Evolutionary conservation across 2,797 vertebrate genomes (phyloP).

Genomic region (Rallus crepitans): DNA sequence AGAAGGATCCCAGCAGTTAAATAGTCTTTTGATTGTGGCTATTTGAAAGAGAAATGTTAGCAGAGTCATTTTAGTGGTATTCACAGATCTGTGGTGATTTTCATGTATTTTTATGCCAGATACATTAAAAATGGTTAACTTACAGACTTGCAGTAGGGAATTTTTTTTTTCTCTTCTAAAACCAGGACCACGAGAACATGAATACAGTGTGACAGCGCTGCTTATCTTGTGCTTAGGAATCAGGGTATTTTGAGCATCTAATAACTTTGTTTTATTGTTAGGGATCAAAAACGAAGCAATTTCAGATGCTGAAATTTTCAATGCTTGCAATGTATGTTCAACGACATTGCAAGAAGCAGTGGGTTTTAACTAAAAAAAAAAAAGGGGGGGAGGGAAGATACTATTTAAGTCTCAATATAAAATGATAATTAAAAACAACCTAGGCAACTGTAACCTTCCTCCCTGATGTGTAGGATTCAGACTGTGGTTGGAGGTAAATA

Average conservation of each 20-base stretch:
- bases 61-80: background rate
- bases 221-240: background rate
- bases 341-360: background rate
- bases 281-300: background rate
- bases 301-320: background rate
- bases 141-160: background rate
- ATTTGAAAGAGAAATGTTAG: background rate
- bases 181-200: background rate
- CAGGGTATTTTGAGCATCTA: background rate
- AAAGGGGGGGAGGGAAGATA: background rate
- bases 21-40: background rate
- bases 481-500: background rate
- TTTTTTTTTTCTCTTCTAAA: background rate
- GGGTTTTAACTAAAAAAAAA: background rate
- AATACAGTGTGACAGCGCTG: background rate
- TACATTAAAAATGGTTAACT: background rate
- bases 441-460: background rate
- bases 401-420: background rate
- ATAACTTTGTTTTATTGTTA: background rate
- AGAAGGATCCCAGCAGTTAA: background rate
- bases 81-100: background rate
- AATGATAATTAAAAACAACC: background rate
- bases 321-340: background rate
- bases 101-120: background rate
- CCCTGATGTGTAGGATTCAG: background rate